phyloP scores from a whole-genome alignment of 2,797 vertebrate genomes.

The Chaunax sp. region DNA sequence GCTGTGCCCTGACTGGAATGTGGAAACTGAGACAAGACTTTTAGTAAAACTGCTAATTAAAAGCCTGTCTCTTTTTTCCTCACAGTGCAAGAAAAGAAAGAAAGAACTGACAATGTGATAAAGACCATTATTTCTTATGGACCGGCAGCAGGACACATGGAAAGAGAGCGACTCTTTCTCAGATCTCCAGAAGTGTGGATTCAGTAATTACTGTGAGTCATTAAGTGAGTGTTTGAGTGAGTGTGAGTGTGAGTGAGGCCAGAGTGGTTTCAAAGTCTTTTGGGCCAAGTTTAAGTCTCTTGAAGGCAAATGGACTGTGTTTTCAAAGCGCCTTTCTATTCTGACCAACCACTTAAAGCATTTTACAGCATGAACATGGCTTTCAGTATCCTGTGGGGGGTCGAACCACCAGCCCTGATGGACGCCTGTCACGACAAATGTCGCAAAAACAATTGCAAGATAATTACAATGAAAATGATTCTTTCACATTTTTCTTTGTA shows the following conservation, averaged over 20 bases:
- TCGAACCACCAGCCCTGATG: no score
- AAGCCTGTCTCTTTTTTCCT: constrained; percentile 37
- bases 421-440: no score
- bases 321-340: no score
- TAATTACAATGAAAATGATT: no score
- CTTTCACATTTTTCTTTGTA: no score
- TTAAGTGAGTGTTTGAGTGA: constrained; percentile 5
- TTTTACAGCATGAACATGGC: no score
- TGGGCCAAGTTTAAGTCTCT: not conserved
- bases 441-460: no score
- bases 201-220: constrained; percentile 12
- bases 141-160: not conserved
- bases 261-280: not conserved
- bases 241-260: not conserved
- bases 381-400: no score
- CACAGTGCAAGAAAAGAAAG: constrained; percentile 13
- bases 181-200: not conserved
- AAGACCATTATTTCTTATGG: constrained; percentile 37
- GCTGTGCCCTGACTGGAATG: constrained; percentile 13
- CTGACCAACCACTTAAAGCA: no score
- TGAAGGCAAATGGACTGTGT: not conserved
- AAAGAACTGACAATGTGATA: constrained; percentile 41
- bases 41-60: constrained; percentile 60
- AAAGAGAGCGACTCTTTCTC: not conserved
- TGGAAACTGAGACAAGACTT: constrained; percentile 23